Evolutionary conservation across 2,888 invertebrate species (phyloP).

Genomic region (Dyspetes luteomarginatus): DNA sequence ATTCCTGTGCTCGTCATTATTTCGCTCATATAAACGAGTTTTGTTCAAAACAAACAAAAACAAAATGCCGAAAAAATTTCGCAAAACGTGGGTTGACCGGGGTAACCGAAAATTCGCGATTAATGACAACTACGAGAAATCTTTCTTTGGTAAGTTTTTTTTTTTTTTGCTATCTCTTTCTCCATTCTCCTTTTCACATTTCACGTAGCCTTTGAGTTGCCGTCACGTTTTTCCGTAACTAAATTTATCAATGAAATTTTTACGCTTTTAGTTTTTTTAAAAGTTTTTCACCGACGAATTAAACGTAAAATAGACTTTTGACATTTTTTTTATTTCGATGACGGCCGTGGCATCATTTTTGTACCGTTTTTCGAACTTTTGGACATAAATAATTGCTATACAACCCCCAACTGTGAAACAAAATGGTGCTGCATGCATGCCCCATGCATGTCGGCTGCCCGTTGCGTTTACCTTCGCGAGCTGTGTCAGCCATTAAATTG

Average conservation of each 20-base stretch:
- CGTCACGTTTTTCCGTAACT: slow-evolving; percentile 1
- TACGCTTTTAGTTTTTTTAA: background rate
- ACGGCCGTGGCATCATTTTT: too few species aligned
- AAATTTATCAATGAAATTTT: slow-evolving; percentile 10
- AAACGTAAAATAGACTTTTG: background rate
- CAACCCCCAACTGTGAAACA: too few species aligned
- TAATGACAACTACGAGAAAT: slow-evolving; percentile 67
- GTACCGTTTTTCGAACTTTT: too few species aligned
- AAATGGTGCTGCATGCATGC: too few species aligned
- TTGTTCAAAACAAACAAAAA: too few species aligned
- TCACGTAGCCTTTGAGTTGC: background rate
- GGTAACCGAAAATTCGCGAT: slow-evolving; percentile 43
- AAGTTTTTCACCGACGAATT: background rate
- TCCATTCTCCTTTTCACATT: background rate
- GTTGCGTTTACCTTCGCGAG: too few species aligned
- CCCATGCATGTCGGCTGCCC: too few species aligned
- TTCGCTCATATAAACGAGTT: slow-evolving; percentile 9
- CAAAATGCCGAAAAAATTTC: slow-evolving; percentile 76
- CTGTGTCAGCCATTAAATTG: too few species aligned
- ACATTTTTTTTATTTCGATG: too few species aligned
- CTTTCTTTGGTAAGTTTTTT: slow-evolving; percentile 76
- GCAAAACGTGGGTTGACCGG: slow-evolving; percentile 70
- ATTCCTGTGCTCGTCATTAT: slow-evolving; percentile 26
- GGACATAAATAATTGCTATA: too few species aligned
- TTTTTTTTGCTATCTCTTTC: background rate